Conservation (phyloP, 2,113 vertebrate species). For the Haemorhous mexicanus region DNA sequence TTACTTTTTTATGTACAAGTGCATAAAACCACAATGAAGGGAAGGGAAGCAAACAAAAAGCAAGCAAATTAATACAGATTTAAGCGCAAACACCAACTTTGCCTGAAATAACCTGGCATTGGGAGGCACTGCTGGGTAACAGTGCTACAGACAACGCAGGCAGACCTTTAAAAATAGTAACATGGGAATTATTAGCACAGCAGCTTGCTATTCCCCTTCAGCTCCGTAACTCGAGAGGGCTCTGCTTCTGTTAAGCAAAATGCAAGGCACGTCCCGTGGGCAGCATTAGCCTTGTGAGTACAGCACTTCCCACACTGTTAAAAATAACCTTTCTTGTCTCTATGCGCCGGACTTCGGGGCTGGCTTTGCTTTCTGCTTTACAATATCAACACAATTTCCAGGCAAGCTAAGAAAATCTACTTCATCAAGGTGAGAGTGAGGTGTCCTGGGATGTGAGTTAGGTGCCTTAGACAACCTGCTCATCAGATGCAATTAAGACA, state of each 20-base stretch:
- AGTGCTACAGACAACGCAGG: not conserved
- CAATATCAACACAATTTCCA: not conserved
- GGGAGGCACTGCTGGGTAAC: not conserved
- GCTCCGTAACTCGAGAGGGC: not conserved
- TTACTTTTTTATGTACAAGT: not conserved
- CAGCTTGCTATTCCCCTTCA: slow-evolving; percentile 30
- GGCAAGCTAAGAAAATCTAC: not conserved
- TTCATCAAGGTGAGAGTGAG: not conserved
- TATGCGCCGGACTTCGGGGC: rapidly evolving
- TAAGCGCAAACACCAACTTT: not conserved
- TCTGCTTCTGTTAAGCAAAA: slow-evolving; percentile 22
- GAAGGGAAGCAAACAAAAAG: not conserved
- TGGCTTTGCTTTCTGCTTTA: not conserved
- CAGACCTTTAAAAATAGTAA: slow-evolving; percentile 43
- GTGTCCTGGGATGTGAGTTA: not conserved
- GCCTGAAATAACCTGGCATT: not conserved
- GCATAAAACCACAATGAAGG: not conserved
- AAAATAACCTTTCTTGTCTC: slow-evolving; percentile 46
- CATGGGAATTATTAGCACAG: slow-evolving; percentile 3
- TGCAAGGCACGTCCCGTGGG: not conserved
- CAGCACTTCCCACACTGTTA: slow-evolving; percentile 17
- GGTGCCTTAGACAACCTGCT: not conserved
- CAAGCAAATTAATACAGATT: not conserved
- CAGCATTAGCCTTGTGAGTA: slow-evolving; percentile 24
- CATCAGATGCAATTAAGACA: not conserved